Evolutionary conservation across 2,113 vertebrate species (phyloP), one percentile per base, ranked within the genome.

Genomic region (Opisthocomus hoazin): DNA sequence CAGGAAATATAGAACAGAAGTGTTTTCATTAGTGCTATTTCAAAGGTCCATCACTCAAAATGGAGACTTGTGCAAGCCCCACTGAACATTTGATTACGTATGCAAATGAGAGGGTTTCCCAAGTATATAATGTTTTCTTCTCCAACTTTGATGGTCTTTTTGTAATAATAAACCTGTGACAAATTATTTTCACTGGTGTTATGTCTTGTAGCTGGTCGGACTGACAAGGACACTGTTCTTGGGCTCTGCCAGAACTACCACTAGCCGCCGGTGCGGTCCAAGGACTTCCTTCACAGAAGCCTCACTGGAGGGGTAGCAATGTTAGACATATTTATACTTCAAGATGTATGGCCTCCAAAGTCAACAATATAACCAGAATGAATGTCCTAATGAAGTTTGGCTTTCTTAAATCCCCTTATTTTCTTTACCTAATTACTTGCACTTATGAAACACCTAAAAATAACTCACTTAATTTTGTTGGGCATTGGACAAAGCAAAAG

Each of bases 1-100:
- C 45, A 95, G 86, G 58, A 95, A 93, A 96, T 92, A 76, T 2
- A 56, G 77, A 93, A 84, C 73, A 94, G 91, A 87, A 95, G 64
- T 89, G 91, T 93, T 91, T 95, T 93, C 81, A 78, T 84, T 87
- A 95, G 54, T 54, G 57, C 6, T 78, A 13, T 95, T 93, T 79
- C 84, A 90, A 70, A 30, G 82, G 86, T 68, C 69, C 15, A 54
- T 91, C 86, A 79, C 37, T 93, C 60, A 92, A 88, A 93, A 43
- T 50, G 34, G 79, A 78, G 74, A 87, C 17, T 73, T 87, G 27
- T 51, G 48, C 65, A 89, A 85, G 69, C 45, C 34, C 10, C 37
- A 50, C n/a, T 54, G 80, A 89, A 48, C n/a, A 54, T 58, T 74
- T 66, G 51, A 89, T 90, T 84, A 61, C 14, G 7, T 41, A 85